phyloP scores from a whole-genome alignment of 2,888 invertebrate genomes.

The Tanypteryx hageni region DNA sequence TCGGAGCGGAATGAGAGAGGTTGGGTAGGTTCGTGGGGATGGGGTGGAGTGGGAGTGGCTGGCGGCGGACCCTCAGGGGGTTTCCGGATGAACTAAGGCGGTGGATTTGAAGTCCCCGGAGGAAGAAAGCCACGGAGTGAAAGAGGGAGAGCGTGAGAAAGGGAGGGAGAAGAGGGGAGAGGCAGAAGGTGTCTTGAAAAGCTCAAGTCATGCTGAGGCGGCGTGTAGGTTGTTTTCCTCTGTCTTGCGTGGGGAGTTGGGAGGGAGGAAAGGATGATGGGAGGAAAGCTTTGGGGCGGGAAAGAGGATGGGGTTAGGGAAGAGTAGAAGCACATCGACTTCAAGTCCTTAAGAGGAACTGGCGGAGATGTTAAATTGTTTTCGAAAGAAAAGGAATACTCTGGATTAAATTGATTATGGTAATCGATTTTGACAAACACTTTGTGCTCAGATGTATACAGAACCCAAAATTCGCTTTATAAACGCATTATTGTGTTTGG shows the following conservation, averaged over 20 bases:
- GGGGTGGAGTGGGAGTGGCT: background rate
- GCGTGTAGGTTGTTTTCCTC: constrained; percentile 54
- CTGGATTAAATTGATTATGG: constrained; percentile 4
- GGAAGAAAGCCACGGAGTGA: background rate
- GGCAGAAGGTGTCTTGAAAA: background rate
- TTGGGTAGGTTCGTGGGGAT: background rate
- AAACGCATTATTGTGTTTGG: too few species aligned
- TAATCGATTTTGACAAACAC: too few species aligned
- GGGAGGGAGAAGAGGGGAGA: background rate
- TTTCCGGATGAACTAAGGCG: constrained; percentile 58
- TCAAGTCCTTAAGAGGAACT: background rate
- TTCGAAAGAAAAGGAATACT: background rate
- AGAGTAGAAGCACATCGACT: background rate
- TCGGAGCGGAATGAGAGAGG: background rate
- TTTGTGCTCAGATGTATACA: too few species aligned
- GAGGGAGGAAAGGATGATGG: background rate
- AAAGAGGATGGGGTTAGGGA: background rate
- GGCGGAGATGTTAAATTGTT: constrained; percentile 38
- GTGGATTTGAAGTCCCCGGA: constrained; percentile 47
- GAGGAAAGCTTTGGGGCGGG: background rate
- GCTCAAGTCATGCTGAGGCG: constrained; percentile 53
- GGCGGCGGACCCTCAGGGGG: background rate
- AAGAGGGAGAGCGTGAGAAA: background rate
- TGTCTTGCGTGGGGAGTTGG: background rate
- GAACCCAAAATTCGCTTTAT: too few species aligned